Percentiles rank a stretch among this genome's conserved stretches.
These are phyloP conservation scores for Entosphenus tridentatus DNA, from an alignment of 2,113 vertebrate genomes.

Conservation along the genomic window DNA sequence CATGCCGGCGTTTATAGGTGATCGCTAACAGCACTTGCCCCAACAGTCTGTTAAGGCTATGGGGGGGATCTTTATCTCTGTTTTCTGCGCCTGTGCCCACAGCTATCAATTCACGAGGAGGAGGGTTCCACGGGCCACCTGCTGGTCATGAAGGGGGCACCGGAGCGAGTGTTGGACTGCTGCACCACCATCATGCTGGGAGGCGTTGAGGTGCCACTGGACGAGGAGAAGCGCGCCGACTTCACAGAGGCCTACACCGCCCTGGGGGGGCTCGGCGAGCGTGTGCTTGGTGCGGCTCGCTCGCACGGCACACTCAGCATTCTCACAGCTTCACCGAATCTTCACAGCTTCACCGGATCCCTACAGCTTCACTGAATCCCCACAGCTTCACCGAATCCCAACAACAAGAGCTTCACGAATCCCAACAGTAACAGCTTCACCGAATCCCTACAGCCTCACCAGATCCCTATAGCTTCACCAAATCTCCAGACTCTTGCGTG, in stretches of 20 bases:
- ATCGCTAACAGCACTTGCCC: no score
- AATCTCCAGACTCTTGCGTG: no score
- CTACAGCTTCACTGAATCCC: no score
- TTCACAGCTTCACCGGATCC: no score
- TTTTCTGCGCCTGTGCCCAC: constrained; percentile 4
- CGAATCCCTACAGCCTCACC: no score
- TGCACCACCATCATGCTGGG: constrained; percentile 38
- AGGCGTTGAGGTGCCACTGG: constrained; percentile 27
- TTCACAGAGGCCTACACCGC: constrained; percentile 40
- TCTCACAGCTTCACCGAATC: no score
- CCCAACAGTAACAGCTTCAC: no score
- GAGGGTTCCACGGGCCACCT: constrained; percentile 23
- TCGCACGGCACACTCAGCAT: no score
- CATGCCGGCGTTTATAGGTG: no score
- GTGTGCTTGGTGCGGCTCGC: constrained; percentile 33
- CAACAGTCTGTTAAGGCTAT: not conserved
- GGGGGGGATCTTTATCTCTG: not conserved
- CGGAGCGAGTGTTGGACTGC: constrained; percentile 28
- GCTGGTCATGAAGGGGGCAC: constrained; percentile 43
- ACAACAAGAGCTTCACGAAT: no score
- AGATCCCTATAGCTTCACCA: no score
- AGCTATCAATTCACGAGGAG: constrained; percentile 34
- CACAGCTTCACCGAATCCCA: no score
- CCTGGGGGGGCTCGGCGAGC: constrained; percentile 35
- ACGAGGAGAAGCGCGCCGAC: constrained; percentile 18